Base-by-base conservation (phyloP, 1,140 invertebrate species). In the Listronotus oregonensis region DNA sequence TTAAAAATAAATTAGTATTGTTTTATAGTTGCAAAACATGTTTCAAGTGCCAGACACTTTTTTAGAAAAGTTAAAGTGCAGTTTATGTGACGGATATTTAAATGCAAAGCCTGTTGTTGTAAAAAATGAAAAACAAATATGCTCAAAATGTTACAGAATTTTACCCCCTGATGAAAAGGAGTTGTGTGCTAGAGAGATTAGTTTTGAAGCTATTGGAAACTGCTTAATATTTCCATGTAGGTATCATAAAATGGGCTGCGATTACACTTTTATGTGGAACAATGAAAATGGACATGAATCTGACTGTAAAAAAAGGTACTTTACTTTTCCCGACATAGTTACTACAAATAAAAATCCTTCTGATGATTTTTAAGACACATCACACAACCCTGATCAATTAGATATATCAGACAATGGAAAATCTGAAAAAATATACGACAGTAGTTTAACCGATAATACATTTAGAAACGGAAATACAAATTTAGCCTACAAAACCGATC, bases 191-290 rank as follows among this genome's bases (percentile, higher is more conserved):
- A 14, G 44, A 14, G 47, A 68, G 40, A 43, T 55, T 12, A 42
- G 14, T 37, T 68, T 42, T 50, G 61, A 68, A 49, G 52, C 52
- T 7, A 42, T 64, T 15, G 61, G 39, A 10, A 54, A 18, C n/a
- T 68, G 46, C 15, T 14, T 64, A 6, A 40, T 52, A 15, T 68
- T 68, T 17, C 66, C 66, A 12, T 64, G 66, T 46, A 58, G 61
- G 18, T 68, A 64, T 27, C 55, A 68, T 18, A 17, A 55, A 39
- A 64, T 58, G 42, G 61, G 66, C 9, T 68, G 66, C 40, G 21
- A 58, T 15, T 60, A 44, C 32, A 62, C 31, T 6, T 59, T 14
- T 15, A 11, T n/a, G 1, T 68, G 17, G 11, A 56, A 60, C 18
- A 43, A 44, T 27, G 54, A 56, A 42, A 40, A 31, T 32, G 49